These are phyloP conservation scores for Lutraria lutraria DNA, from an alignment of 2,888 invertebrate species.

Conservation along the genomic window DNA sequence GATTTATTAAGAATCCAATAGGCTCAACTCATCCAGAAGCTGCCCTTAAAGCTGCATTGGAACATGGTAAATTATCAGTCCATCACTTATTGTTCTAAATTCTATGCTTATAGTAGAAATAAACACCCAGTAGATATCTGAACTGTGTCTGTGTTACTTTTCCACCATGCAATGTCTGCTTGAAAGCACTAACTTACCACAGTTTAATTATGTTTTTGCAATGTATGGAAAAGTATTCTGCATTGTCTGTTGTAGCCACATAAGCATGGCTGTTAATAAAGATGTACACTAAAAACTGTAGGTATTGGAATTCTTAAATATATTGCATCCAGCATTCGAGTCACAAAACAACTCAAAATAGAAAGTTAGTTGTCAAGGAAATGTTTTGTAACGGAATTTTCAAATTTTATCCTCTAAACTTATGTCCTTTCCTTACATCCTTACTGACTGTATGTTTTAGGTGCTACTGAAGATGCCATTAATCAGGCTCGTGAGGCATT, in stretches of 20 bases:
- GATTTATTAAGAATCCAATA: slow-evolving; percentile 97
- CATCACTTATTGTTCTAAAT: background rate
- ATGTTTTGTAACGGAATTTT: too few relatives aligned
- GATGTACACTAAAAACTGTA: background rate
- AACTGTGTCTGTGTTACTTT: background rate
- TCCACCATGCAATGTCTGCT: slow-evolving; percentile 10
- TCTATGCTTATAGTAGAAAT: background rate
- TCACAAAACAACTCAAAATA: too few relatives aligned
- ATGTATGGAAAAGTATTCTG: background rate
- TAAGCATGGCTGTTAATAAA: background rate
- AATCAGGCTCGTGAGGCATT: slow-evolving; percentile 97
- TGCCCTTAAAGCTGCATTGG: slow-evolving; percentile 91
- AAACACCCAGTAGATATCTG: background rate
- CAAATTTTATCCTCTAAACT: background rate
- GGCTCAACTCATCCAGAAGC: slow-evolving; percentile 97
- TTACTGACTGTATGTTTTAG: slow-evolving; percentile 69
- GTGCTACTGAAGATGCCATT: slow-evolving; percentile 96
- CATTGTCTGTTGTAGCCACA: background rate
- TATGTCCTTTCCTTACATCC: background rate
- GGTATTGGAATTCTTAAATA: background rate
- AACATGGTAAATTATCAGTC: slow-evolving; percentile 89
- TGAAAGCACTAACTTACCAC: background rate
- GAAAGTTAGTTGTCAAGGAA: too few relatives aligned
- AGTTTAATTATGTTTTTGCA: background rate
- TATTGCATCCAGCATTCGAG: background rate